Evolutionary conservation across 1,140 invertebrate genomes (phyloP), one percentile per base, ranked within the genome.

Genomic region (Drosophila subobscura): DNA sequence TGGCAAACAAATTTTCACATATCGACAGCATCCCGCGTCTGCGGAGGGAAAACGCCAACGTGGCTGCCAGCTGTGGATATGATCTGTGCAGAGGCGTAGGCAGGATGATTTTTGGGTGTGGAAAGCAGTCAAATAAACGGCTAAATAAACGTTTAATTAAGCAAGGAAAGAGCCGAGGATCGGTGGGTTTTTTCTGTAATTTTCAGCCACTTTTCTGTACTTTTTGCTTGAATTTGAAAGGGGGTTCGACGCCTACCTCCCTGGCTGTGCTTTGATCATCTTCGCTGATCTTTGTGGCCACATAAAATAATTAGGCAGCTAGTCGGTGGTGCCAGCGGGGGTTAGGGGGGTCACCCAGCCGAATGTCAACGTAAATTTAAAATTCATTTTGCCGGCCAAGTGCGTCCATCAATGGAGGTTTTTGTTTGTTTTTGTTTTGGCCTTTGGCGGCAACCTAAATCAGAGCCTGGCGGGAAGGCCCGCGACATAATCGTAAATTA

Each of bases 1-100:
- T 88, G 81, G 83, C 83, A 88, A 88, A 88, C 83, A 86, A 86
- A 86, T 86, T 86, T 86, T 80, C 78, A 75, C 75, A 64, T 56
- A 85, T 85, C 81, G 81, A 85, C 81, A 81, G 81, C 61, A 72
- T 81, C 67, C 54, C 72, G 55, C 77, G 77, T 65, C 29, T 14
- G 42, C 14, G 14, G 23, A 68, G 74, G 14, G 12, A 40, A 33
- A 14, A 60, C 79, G 76, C 77, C 76, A 73, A 79, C 77, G 66
- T 63, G 47, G 59, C 56, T 68, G 77, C 77, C 49, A 54, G 3
- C 49, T 54, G 66, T 46, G 51, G 23, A 45, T 63, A 16, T 46
- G 46, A 37, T 37, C 10, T 10, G 33, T 8, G 33, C 33, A 37
- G 33, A 2, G 33, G 33, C 33, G 33, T 37, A 37, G 33, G 33